Base-by-base conservation (phyloP, 1,140 invertebrate genomes). In the Drosophila obscura region DNA sequence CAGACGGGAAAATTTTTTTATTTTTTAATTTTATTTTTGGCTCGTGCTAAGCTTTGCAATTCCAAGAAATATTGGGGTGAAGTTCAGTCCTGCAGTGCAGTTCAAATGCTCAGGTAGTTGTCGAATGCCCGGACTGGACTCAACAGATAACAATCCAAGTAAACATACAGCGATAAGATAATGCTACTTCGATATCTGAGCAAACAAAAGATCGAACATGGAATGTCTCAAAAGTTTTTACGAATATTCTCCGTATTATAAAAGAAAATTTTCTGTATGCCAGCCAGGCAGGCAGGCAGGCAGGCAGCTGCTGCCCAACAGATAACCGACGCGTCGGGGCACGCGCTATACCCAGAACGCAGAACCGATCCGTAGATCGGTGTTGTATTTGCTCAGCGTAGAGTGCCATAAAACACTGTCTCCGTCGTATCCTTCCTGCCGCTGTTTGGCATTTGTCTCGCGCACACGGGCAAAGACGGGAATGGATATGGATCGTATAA, bases 61-160 rank as follows among this genome's bases (percentile, higher is more conserved):
- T 84, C 81, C 78, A 24, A 77, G 82, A 87, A 84, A 59, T 55
- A 84, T 77, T 74, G 81, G 81, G 81, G 81, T 84, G 80, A 84
- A 84, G 81, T 84, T 84, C 81, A 84, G 80, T 81, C 35, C 11
- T 39, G 19, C 11, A 13, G 35, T 69, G 60, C 19, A 6, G 11
- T 2, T 3, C 35, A 46, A 43, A n/a, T 52, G 48, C 56, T 83
- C 81, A 84, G 81, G 81, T 84, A 84, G 64, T 59, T 13, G 9
- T 35, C 35, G 9, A 31, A 1, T 9, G 26, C 26, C 5, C 0
- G 26, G 51, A 59, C 55, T 44, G 39, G 26, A 45, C 13, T 13
- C 39, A 49, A 45, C 85, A 83, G 67, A 80, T 53, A 75, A 50
- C 77, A 75, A 78, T 79, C 80, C 79, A 75, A 77, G 81, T 64